These are phyloP conservation scores for Siderastrea radians DNA, from an alignment of 92 coral and sea anemone genomes.

Conservation along the genomic window DNA sequence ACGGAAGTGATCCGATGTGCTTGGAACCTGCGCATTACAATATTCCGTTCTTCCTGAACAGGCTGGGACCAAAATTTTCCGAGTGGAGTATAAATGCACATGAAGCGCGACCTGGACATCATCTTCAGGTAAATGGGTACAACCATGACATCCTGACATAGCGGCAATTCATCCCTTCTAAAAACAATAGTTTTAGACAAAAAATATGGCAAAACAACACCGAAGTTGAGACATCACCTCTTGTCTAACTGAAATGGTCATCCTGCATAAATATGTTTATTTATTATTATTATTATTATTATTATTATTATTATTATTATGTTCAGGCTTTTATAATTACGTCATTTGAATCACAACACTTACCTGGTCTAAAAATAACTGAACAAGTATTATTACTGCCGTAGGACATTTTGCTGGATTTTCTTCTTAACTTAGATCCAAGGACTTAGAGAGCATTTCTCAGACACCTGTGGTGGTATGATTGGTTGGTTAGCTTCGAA, in stretches of 20 bases:
- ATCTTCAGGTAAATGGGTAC: conserved; percentile 62
- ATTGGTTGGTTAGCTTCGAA: conserved; percentile 83
- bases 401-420: not conserved
- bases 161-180: no score
- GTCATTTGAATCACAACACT: no score
- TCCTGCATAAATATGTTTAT: no score
- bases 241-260: no score
- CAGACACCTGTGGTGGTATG: conserved; percentile 82
- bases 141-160: not conserved
- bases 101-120: conserved; percentile 84
- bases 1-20: conserved; percentile 38
- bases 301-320: no score
- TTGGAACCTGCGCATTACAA: conserved; percentile 37
- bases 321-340: no score
- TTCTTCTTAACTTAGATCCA: conserved; percentile 62
- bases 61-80: conserved; percentile 68
- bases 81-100: conserved; percentile 84
- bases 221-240: no score
- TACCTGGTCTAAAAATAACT: no score
- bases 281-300: no score
- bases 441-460: conserved; percentile 82
- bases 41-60: conserved; percentile 70
- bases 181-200: no score
- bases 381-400: no score
- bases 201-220: no score